These are phyloP conservation scores for Argopecten irradians DNA, from an alignment of 1,140 invertebrate genomes.

Conservation along the genomic window DNA sequence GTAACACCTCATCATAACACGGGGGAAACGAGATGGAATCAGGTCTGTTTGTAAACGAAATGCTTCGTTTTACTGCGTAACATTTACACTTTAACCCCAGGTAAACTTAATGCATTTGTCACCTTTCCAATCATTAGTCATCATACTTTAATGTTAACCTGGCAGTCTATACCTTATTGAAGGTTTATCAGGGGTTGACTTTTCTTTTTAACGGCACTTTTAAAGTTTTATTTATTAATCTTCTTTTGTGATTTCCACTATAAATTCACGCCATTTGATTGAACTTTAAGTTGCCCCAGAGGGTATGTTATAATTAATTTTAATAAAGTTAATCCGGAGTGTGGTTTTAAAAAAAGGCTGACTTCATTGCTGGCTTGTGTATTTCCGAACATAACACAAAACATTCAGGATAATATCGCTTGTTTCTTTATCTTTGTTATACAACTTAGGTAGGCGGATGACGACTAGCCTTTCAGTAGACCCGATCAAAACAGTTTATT, in stretches of 20 bases:
- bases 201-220: background rate
- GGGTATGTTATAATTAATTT: background rate
- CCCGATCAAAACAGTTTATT: background rate
- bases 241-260: background rate
- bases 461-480: background rate
- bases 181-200: background rate
- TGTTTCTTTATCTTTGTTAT: background rate
- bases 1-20: background rate
- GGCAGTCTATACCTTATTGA: background rate
- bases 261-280: background rate
- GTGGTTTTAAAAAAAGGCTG: background rate
- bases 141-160: background rate
- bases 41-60: background rate
- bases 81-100: background rate
- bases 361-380: background rate
- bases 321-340: background rate
- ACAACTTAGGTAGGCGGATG: background rate
- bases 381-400: background rate
- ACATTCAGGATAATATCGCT: background rate
- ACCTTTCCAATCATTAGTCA: background rate
- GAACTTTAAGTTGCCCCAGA: background rate
- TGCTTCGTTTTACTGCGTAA: background rate
- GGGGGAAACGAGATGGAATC: background rate
- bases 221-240: background rate
- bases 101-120: background rate